Evolutionary conservation across 2,888 invertebrate genomes (phyloP).

Genomic region (Dynastes maya): DNA sequence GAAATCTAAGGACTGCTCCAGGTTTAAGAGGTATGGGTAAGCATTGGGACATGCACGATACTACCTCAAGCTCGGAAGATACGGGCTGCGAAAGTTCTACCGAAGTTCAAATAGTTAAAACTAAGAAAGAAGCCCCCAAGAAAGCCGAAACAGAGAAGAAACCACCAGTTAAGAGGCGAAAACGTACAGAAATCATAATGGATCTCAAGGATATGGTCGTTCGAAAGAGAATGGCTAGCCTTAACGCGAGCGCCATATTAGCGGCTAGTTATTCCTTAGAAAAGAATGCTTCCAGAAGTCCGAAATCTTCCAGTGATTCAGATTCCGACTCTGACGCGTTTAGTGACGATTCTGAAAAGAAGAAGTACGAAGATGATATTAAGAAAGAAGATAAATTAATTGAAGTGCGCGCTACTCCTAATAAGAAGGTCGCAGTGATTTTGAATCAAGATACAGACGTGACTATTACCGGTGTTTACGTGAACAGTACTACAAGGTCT

Average conservation of each 20-base stretch:
- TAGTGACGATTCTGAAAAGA: conserved; percentile 70
- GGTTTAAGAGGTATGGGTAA: conserved; percentile 85
- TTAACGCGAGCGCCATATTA: conserved; percentile 92
- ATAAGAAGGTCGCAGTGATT: conserved; percentile 83
- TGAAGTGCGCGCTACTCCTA: conserved; percentile 69
- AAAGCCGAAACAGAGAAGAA: conserved; percentile 69
- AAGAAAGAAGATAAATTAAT: conserved; percentile 72
- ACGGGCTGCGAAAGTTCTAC: conserved; percentile 53
- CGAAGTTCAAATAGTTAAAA: conserved; percentile 59
- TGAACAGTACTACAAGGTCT: conserved; percentile 81
- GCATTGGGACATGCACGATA: conserved; percentile 88
- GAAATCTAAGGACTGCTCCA: conserved; percentile 81
- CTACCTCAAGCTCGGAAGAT: conserved; percentile 73
- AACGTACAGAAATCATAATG: conserved; percentile 79
- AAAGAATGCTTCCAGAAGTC: conserved; percentile 73
- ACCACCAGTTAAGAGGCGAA: conserved; percentile 73
- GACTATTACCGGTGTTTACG: conserved; percentile 90
- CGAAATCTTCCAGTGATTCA: conserved; percentile 74
- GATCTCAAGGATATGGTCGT: conserved; percentile 91
- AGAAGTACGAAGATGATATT: conserved; percentile 70
- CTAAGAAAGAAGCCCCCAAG: conserved; percentile 65
- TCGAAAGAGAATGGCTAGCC: conserved; percentile 91
- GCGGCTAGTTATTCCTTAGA: conserved; percentile 88
- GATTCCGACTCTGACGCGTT: conserved; percentile 72
- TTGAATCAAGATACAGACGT: conserved; percentile 90